Evolutionary conservation across 2,888 invertebrate genomes (phyloP).

Genomic region (Drosophila phalerata): DNA sequence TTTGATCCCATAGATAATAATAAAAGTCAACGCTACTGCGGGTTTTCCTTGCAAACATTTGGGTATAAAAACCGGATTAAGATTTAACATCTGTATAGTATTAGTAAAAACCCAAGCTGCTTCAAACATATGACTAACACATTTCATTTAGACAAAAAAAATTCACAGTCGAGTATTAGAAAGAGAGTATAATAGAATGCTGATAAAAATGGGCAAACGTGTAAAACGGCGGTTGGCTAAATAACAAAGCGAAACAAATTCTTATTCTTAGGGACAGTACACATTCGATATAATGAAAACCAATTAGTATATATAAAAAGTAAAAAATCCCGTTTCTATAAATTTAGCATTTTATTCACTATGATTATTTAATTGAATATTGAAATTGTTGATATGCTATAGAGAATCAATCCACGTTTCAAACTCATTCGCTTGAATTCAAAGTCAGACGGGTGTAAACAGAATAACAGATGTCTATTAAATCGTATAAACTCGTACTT

Average conservation of each 20-base stretch:
- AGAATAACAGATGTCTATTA: background rate
- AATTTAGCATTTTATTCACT: background rate
- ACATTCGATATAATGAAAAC: background rate
- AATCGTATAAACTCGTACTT: background rate
- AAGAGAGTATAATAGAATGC: background rate
- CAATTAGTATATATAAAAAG: background rate
- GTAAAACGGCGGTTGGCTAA: conserved; percentile 4
- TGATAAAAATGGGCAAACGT: conserved; percentile 16
- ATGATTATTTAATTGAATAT: background rate
- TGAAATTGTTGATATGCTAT: background rate
- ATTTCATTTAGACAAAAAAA: conserved; percentile 6
- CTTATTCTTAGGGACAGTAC: background rate
- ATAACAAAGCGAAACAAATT: conserved; percentile 5
- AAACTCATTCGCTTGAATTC: background rate
- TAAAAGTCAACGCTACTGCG: background rate
- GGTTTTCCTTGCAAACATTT: conserved; percentile 17
- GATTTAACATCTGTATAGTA: conserved; percentile 3
- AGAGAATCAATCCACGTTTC: background rate
- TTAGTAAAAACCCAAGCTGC: conserved; percentile 29
- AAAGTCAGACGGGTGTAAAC: background rate
- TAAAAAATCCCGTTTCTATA: background rate
- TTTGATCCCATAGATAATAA: background rate
- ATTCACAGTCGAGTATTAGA: background rate
- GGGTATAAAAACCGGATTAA: conserved; percentile 18
- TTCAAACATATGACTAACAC: conserved; percentile 40